phyloP scores from a whole-genome alignment of 2,797 vertebrate species.

The Sebastes melanostomus region DNA sequence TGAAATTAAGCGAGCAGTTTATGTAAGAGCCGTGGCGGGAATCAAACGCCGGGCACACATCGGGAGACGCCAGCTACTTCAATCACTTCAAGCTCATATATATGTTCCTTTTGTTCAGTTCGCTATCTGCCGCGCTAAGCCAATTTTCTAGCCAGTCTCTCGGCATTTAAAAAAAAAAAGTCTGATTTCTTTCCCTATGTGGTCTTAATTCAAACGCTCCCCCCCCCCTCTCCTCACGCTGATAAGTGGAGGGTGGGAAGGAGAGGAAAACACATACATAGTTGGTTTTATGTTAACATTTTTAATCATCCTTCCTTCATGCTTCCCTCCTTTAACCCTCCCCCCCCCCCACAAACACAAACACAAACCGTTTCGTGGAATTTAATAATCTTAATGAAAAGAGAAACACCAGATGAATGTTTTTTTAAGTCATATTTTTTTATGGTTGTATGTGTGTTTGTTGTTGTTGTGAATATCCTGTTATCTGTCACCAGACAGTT shows the following conservation, averaged over 20 bases:
- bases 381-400: conserved; percentile 74
- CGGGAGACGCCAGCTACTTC: conserved; percentile 86
- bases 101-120: conserved; percentile 90
- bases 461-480: conserved; percentile 48
- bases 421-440: neutral
- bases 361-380: conserved; percentile 56
- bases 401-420: conserved; percentile 43
- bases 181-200: conserved; percentile 87
- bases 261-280: conserved; percentile 67
- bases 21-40: conserved; percentile 88
- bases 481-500: conserved; percentile 73
- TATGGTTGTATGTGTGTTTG: conserved; percentile 11
- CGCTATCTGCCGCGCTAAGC: conserved; percentile 90
- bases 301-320: conserved; percentile 78
- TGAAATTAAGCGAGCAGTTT: conserved; percentile 92
- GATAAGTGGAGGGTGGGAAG: conserved; percentile 75
- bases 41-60: conserved; percentile 87
- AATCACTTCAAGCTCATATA: conserved; percentile 91
- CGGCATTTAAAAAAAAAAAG: conserved; percentile 86
- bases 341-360: neutral
- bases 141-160: conserved; percentile 96
- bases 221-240: conserved; percentile 46
- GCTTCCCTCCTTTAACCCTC: conserved; percentile 16
- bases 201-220: conserved; percentile 81
- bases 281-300: conserved; percentile 78